Conservation (phyloP, 2,888 invertebrate species). For the Polydesmus complanatus region DNA sequence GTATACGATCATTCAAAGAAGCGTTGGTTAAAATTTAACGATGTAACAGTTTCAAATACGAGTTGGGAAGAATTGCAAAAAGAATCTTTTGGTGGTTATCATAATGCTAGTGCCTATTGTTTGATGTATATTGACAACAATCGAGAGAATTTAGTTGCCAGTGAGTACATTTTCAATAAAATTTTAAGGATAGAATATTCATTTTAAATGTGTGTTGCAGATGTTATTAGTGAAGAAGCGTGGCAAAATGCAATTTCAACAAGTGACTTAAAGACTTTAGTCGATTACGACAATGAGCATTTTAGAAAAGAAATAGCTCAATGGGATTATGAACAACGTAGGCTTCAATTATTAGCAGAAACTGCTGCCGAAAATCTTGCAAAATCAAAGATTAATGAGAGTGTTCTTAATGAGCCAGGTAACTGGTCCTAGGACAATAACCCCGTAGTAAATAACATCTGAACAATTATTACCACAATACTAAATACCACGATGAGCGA, state of each 20-base stretch:
- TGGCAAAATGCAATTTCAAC: neutral
- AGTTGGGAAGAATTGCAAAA: conserved; percentile 34
- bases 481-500: too few relatives aligned
- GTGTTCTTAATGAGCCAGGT: neutral
- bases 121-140: conserved; percentile 34
- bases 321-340: conserved; percentile 31
- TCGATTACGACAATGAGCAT: conserved; percentile 30
- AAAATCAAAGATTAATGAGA: neutral
- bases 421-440: neutral
- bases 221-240: neutral
- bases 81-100: conserved; percentile 36
- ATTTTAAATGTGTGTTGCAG: conserved; percentile 1
- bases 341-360: conserved; percentile 1
- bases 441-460: neutral
- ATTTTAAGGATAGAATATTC: neutral
- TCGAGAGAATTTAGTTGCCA: conserved; percentile 23
- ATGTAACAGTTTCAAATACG: conserved; percentile 34
- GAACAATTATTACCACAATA: neutral
- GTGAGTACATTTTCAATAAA: conserved; percentile 19
- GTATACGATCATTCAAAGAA: conserved; percentile 28
- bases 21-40: conserved; percentile 37
- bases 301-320: conserved; percentile 30
- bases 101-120: conserved; percentile 37
- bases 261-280: conserved; percentile 17
- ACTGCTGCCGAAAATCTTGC: neutral